Evolutionary conservation across 2,888 invertebrate species (phyloP), one percentile per base, ranked within the genome.

Genomic region (Folsomia candida): DNA sequence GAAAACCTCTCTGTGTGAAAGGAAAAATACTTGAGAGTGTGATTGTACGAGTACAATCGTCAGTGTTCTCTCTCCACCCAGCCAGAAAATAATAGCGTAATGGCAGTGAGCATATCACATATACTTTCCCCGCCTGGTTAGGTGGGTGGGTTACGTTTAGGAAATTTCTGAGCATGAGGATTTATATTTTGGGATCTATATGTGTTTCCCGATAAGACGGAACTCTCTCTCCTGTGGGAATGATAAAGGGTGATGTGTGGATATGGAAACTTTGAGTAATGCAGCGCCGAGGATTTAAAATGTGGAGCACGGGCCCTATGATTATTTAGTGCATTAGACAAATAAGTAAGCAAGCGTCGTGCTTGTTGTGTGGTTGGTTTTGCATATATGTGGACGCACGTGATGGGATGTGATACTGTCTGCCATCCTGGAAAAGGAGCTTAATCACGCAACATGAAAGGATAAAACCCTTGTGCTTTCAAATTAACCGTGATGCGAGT

Each of bases 381-480:
- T 54, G 54, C 54, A 54, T 54, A 54, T 54, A n/a, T 9, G 37
- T 9, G 14, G 37, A 37, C 14, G 37, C 54, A 54, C 54, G 54
- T 54, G 54, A 54, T 54, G 47, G 47, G 47, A 47, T 47, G 54
- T 18, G 20, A 54, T 54, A 20, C 54, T 20, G 54, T 54, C 18
- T 54, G 37, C 14, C 37, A 37, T 37, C 37, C 37, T 37, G 37
- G 6, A 37, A 37, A 37, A 37, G 22, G 54, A 54, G 54, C 6
- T 22, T 54, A 22, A 54, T 54, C 54, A 54, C 54, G 54, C 54
- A 54, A 54, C 20, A 4, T 14, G 4, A 54, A 22, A 22, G 54
- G 54, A 54, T 54, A 54, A 54, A 54, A 54, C 54, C 54, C 25
- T 64, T 64, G n/a, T 64, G 51, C 64, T 65, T 64, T 64, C 26